Evolutionary conservation across 2,888 invertebrate genomes (phyloP).

Genomic region (Macaria notata): DNA sequence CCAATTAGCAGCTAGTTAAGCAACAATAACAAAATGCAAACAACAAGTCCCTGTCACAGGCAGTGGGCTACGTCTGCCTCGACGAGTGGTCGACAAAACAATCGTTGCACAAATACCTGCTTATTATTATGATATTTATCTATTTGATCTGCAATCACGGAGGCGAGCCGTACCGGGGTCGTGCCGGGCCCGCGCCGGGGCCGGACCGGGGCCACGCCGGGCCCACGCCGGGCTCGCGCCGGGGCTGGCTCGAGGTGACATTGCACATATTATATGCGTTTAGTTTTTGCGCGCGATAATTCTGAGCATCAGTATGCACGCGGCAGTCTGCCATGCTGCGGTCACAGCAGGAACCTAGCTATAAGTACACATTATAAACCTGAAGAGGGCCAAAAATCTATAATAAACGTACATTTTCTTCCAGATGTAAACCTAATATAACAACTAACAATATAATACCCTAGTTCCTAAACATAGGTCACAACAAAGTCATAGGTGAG

Average conservation of each 20-base stretch:
- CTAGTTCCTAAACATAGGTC: too few species aligned
- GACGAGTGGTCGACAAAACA: slow-evolving; percentile 4
- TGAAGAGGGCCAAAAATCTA: too few species aligned
- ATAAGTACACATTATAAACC: too few species aligned
- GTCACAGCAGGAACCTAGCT: too few species aligned
- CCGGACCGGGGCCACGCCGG: slow-evolving; percentile 30
- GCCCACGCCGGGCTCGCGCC: slow-evolving; percentile 31
- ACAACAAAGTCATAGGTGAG: too few species aligned
- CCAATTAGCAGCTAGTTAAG: too few species aligned
- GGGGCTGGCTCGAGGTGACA: slow-evolving; percentile 34
- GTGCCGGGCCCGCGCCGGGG: slow-evolving; percentile 31
- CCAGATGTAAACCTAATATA: too few species aligned
- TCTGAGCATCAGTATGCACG: slow-evolving; percentile 74
- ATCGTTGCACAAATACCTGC: slow-evolving; percentile 26
- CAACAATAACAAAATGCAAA: background rate
- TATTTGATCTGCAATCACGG: slow-evolving; percentile 33
- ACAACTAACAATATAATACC: too few species aligned
- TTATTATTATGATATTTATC: slow-evolving; percentile 35
- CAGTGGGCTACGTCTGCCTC: too few species aligned
- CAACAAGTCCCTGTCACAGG: slow-evolving; percentile 6
- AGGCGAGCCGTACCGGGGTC: slow-evolving; percentile 28
- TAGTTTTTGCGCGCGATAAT: slow-evolving; percentile 68
- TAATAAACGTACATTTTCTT: too few species aligned
- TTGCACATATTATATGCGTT: slow-evolving; percentile 72
- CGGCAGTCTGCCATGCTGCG: slow-evolving; percentile 37